Evolutionary conservation across 2,888 invertebrate genomes (phyloP).

Genomic region (Sturmia bella): DNA sequence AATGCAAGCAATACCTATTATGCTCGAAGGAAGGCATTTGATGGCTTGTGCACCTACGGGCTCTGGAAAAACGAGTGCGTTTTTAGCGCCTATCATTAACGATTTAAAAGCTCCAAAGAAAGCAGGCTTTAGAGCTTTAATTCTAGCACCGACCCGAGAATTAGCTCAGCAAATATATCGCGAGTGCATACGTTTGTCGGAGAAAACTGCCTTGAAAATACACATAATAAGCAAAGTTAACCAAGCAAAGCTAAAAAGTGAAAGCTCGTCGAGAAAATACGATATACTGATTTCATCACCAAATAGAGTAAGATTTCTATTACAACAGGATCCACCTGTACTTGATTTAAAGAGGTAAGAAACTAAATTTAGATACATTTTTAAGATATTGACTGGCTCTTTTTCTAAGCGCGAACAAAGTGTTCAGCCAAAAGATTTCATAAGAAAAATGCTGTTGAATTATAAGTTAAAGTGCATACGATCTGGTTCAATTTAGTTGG

Average conservation of each 20-base stretch:
- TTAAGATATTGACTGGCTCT: no score
- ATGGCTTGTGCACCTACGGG: slow-evolving; percentile 98
- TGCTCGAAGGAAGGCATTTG: slow-evolving; percentile 92
- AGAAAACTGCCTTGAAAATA: slow-evolving; percentile 87
- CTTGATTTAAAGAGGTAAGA: slow-evolving; percentile 88
- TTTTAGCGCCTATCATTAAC: slow-evolving; percentile 93
- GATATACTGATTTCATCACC: slow-evolving; percentile 98
- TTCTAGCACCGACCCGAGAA: slow-evolving; percentile 96
- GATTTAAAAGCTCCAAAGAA: slow-evolving; percentile 87
- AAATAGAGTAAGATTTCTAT: slow-evolving; percentile 92
- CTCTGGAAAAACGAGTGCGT: slow-evolving; percentile 98
- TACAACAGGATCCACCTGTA: slow-evolving; percentile 90
- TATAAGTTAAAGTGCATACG: no score
- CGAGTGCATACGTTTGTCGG: slow-evolving; percentile 89
- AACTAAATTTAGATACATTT: background rate
- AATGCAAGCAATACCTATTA: slow-evolving; percentile 94
- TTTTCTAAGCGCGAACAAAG: no score
- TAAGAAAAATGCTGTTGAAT: no score
- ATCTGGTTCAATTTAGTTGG: no score
- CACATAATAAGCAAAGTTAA: slow-evolving; percentile 91
- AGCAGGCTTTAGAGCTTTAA: slow-evolving; percentile 91
- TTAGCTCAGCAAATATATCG: slow-evolving; percentile 94
- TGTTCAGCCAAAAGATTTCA: no score
- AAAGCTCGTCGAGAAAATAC: slow-evolving; percentile 87
- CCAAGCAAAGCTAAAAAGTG: slow-evolving; percentile 87